Evolutionary conservation across 2,888 invertebrate species (phyloP), one percentile per base, ranked within the genome.

Genomic region (Tetheella fluctuosa): DNA sequence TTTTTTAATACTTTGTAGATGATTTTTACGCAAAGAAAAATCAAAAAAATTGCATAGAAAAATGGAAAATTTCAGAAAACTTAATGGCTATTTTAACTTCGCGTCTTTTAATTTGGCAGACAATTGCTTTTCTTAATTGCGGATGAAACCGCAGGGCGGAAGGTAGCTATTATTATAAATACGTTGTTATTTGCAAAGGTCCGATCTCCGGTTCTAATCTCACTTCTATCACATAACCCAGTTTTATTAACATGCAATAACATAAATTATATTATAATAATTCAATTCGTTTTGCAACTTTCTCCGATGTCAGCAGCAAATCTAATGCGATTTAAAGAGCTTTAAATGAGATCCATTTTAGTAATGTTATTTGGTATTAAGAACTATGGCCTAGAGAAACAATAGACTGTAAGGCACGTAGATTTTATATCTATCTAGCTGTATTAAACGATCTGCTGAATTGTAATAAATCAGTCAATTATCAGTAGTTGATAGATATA

Each of bases 391-490:
- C 34, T 34, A 13, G 2, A 13, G 34, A 34, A 12, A 1, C 13
- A 34, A 25, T 6, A 25, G 25, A 25, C 25, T n/a, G n/a, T n/a
- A n/a, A n/a, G n/a, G n/a, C n/a, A n/a, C n/a, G n/a, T n/a, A n/a
- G n/a, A n/a, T n/a, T n/a, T n/a, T n/a, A n/a, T n/a, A n/a, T n/a
- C n/a, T n/a, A n/a, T n/a, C n/a, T n/a, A 65, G 64, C 65, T 64
- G 67, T 60, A 67, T 65, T 61, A 61, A 59, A 61, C 69, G 71
- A 74, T 72, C 72, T 65, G 62, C 61, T 62, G 70, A 65, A 64
- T 71, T 64, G 67, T 58, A 68, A 72, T 76, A 76, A 73, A 76
- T 76, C 74, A 71, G 68, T 70, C 70, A n/a, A n/a, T n/a, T n/a
- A n/a, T n/a, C n/a, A 59, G 42, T 61, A 52, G 52, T 69, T 72